These are phyloP conservation scores for Parnassius mnemosyne DNA, from an alignment of 2,888 invertebrate species.

Conservation along the genomic window DNA sequence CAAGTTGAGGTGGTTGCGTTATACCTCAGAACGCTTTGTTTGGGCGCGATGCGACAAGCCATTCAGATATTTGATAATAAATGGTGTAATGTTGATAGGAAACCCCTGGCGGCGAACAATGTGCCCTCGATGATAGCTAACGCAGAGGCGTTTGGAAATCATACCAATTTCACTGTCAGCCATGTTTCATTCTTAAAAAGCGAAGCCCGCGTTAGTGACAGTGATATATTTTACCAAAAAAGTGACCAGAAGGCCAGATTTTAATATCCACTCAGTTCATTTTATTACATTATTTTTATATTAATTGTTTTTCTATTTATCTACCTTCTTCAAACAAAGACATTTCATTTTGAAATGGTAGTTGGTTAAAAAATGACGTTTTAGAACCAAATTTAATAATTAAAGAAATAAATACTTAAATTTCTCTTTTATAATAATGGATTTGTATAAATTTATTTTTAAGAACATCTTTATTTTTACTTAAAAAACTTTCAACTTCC, in stretches of 20 bases:
- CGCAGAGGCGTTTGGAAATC: slow-evolving; percentile 18
- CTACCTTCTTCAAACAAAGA: too few species aligned
- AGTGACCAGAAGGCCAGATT: background rate
- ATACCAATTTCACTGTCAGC: slow-evolving; percentile 13
- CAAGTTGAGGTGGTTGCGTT: slow-evolving; percentile 49
- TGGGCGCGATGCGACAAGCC: slow-evolving; percentile 74
- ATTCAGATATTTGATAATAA: slow-evolving; percentile 74
- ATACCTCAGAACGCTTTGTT: slow-evolving; percentile 74
- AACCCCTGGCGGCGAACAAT: slow-evolving; percentile 40
- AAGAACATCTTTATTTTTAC: too few species aligned
- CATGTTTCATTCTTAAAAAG: slow-evolving; percentile 26
- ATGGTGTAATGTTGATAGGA: slow-evolving; percentile 66
- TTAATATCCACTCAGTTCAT: background rate
- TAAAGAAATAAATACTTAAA: too few species aligned
- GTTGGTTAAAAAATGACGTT: too few species aligned
- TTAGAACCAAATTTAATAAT: too few species aligned
- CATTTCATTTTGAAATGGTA: too few species aligned
- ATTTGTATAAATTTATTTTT: too few species aligned
- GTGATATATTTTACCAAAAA: slow-evolving; percentile 3
- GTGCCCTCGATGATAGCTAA: slow-evolving; percentile 23
- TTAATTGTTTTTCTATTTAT: too few species aligned
- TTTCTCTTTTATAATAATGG: too few species aligned
- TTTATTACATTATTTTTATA: too few species aligned
- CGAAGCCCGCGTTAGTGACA: background rate
- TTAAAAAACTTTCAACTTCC: too few species aligned